Evolutionary conservation across 1,140 invertebrate genomes (phyloP).

Genomic region (Drosophila sp.): DNA sequence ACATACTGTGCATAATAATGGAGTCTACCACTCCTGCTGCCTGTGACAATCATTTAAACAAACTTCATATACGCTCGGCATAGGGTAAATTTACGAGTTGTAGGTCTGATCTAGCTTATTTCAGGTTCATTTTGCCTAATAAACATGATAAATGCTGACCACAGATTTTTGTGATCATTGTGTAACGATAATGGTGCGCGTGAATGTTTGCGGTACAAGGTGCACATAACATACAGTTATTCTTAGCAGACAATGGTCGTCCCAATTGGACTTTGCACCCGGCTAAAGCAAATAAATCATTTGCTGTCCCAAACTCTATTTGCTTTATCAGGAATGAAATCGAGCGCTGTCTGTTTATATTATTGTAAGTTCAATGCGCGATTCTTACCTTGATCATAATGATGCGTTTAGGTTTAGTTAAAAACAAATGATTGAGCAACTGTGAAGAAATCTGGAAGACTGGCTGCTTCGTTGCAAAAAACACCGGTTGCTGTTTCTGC

Average conservation of each 20-base stretch:
- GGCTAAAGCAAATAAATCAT: background rate
- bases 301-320: background rate
- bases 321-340: background rate
- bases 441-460: slow-evolving; percentile 34
- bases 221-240: slow-evolving; percentile 57
- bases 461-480: slow-evolving; percentile 21
- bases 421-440: slow-evolving; percentile 26
- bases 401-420: slow-evolving; percentile 5
- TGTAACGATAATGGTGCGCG: slow-evolving; percentile 43
- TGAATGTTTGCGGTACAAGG: slow-evolving; percentile 51
- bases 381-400: slow-evolving; percentile 65
- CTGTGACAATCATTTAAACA: too few species aligned
- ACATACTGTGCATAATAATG: too few species aligned
- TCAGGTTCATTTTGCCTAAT: too few species aligned
- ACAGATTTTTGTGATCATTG: slow-evolving; percentile 44
- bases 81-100: too few species aligned
- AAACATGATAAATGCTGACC: background rate
- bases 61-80: too few species aligned
- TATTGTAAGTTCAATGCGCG: slow-evolving; percentile 7
- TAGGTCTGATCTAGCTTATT: too few species aligned
- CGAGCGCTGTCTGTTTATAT: background rate
- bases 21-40: too few species aligned
- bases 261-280: slow-evolving; percentile 72
- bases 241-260: slow-evolving; percentile 53
- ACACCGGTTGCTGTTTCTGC: slow-evolving; percentile 56